phyloP scores from a whole-genome alignment of 2,113 vertebrate genomes.

The Puma concolor region DNA sequence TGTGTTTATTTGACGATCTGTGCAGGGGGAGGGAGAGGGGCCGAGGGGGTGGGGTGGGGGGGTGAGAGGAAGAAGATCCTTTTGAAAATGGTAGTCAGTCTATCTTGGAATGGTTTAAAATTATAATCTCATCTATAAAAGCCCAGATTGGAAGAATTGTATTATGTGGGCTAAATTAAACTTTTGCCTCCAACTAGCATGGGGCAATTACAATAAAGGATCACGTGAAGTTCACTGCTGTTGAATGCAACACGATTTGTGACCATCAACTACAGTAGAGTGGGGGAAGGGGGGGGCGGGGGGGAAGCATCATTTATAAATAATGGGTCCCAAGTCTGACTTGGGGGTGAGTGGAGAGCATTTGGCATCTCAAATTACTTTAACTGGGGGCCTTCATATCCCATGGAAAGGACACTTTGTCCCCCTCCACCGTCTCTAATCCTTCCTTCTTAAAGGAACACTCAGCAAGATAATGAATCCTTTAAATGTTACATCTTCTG shows the following conservation, averaged over 20 bases:
- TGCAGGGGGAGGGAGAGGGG: too few species aligned
- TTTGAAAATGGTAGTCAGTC: neutral
- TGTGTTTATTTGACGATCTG: neutral
- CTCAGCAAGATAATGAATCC: constrained; percentile 95
- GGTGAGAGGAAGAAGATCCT: neutral
- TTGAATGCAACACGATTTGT: neutral
- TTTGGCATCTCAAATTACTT: constrained; percentile 54
- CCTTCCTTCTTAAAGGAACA: constrained; percentile 89
- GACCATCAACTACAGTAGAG: neutral
- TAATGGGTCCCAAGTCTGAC: neutral
- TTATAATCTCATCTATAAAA: neutral
- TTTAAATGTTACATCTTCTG: constrained; percentile 97
- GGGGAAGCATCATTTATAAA: neutral
- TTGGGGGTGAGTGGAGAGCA: neutral
- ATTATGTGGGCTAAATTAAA: constrained; percentile 12
- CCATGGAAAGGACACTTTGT: constrained; percentile 79
- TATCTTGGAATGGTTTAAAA: constrained; percentile 14
- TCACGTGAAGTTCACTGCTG: neutral
- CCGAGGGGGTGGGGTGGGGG: too few species aligned
- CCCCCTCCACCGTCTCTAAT: constrained; percentile 83
- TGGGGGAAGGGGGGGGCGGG: neutral
- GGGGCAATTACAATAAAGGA: neutral
- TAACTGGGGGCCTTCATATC: constrained; percentile 63
- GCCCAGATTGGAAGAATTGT: neutral
- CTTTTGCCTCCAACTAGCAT: neutral